phyloP scores from a whole-genome alignment of 2,888 invertebrate genomes.

The Thereva unica region DNA sequence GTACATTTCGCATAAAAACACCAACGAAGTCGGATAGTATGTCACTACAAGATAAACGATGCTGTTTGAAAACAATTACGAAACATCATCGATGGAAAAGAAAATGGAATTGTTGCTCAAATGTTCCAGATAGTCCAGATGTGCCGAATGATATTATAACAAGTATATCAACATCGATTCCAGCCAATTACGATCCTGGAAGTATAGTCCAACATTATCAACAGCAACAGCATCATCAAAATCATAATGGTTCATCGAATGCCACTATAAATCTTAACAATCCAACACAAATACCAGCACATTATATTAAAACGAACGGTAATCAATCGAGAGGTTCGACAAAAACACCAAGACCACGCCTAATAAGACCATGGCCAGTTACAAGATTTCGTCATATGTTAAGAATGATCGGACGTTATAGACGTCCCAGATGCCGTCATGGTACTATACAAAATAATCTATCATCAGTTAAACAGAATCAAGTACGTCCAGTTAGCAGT shows the following conservation, averaged over 20 bases:
- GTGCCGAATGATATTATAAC: constrained; percentile 60
- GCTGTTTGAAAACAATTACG: constrained; percentile 54
- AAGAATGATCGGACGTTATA: constrained; percentile 55
- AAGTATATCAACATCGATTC: constrained; percentile 50
- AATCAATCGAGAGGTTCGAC: constrained; percentile 15
- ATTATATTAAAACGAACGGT: constrained; percentile 45
- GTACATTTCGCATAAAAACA: constrained; percentile 56
- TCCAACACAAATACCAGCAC: constrained; percentile 48
- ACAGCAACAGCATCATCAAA: constrained; percentile 24
- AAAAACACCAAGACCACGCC: constrained; percentile 42
- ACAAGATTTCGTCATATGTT: constrained; percentile 54
- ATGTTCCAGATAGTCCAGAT: constrained; percentile 65
- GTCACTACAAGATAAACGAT: constrained; percentile 46
- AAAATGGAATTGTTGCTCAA: constrained; percentile 66
- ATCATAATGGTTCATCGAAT: constrained; percentile 32
- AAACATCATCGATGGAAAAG: constrained; percentile 60
- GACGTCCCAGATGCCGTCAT: constrained; percentile 53
- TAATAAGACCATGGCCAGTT: constrained; percentile 51
- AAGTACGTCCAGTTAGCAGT: constrained; percentile 52
- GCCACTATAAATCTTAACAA: constrained; percentile 46
- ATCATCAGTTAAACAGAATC: constrained; percentile 54
- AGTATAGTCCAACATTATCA: constrained; percentile 36
- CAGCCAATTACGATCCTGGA: constrained; percentile 36
- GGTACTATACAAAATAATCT: constrained; percentile 37
- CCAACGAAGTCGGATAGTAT: constrained; percentile 44